A percentile compares a stretch with the other conserved stretches of the same genome.
phyloP scores from a whole-genome alignment of 2,113 vertebrate species.

The Ailurus styani region DNA sequence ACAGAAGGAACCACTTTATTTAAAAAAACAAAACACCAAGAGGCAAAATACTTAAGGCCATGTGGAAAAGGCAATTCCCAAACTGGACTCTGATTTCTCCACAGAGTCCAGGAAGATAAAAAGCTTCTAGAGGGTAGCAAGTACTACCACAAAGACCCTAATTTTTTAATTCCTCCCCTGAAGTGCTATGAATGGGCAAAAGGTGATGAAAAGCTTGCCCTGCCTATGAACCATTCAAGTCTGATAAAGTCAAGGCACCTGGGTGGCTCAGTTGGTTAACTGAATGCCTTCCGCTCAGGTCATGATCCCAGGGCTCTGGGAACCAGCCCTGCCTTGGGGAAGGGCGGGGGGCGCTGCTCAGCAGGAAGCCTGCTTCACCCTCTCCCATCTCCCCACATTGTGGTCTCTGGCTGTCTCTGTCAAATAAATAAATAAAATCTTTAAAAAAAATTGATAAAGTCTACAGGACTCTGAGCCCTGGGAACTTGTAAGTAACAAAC shows the following conservation, averaged over 20 bases:
- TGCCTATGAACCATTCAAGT: neutral
- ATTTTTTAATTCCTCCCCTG: neutral
- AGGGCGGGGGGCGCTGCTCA: no score
- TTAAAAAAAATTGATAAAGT: neutral
- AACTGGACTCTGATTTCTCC: neutral
- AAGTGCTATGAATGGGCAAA: neutral
- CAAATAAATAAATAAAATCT: neutral
- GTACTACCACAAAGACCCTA: neutral
- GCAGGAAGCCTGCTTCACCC: no score
- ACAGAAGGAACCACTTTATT: neutral
- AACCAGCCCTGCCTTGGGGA: no score
- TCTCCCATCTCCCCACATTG: no score
- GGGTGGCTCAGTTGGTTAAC: no score
- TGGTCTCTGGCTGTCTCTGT: neutral
- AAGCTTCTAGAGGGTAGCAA: neutral
- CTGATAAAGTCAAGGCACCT: neutral
- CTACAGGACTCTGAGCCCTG: neutral
- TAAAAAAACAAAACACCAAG: neutral
- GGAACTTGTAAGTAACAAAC: neutral
- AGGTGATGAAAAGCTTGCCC: neutral
- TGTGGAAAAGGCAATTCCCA: neutral
- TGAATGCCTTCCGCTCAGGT: no score
- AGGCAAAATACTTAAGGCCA: neutral
- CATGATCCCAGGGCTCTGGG: no score
- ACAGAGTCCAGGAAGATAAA: neutral